A percentile compares a stretch with the other conserved stretches of the same genome.
phyloP scores from a whole-genome alignment of 2,888 invertebrate genomes.

The Synergus itoensis region DNA sequence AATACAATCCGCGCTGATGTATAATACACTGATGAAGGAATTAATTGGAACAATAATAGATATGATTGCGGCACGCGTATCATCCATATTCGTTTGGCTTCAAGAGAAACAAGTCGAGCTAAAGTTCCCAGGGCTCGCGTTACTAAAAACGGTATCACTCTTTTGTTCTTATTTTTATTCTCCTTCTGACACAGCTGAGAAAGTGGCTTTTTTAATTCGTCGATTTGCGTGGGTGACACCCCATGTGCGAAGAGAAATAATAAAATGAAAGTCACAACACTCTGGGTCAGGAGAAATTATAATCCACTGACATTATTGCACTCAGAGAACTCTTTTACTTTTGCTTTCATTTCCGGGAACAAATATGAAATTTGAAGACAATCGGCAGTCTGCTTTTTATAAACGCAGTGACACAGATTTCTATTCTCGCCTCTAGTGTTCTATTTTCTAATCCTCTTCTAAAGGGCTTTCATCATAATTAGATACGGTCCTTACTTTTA shows the following conservation, averaged over 20 bases:
- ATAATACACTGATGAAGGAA: neutral
- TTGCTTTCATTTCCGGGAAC: slow-evolving; percentile 12
- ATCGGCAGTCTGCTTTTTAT: neutral
- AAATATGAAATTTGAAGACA: neutral
- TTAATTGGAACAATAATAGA: slow-evolving; percentile 28
- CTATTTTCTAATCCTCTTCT: neutral
- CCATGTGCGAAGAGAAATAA: neutral
- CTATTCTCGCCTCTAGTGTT: neutral
- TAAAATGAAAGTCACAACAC: slow-evolving; percentile 15
- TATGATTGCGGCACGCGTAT: slow-evolving; percentile 24
- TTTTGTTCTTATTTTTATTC: neutral
- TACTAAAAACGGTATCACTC: slow-evolving; percentile 5
- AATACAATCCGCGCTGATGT: slow-evolving; percentile 1
- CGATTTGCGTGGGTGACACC: slow-evolving; percentile 14
- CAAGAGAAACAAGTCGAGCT: slow-evolving; percentile 19
- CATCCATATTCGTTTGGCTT: neutral
- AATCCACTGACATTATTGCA: slow-evolving; percentile 9
- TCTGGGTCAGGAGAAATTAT: too few relatives aligned
- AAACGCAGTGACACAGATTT: neutral
- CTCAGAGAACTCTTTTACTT: slow-evolving; percentile 5
- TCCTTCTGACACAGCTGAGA: neutral
- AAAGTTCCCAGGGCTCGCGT: slow-evolving; percentile 32
- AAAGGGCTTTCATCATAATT: neutral
- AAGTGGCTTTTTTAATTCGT: slow-evolving; percentile 20
- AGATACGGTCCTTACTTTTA: neutral